Evolutionary conservation across 1,140 invertebrate genomes (phyloP), one percentile per base, ranked within the genome.

Genomic region (Propsilocerus akamusi): DNA sequence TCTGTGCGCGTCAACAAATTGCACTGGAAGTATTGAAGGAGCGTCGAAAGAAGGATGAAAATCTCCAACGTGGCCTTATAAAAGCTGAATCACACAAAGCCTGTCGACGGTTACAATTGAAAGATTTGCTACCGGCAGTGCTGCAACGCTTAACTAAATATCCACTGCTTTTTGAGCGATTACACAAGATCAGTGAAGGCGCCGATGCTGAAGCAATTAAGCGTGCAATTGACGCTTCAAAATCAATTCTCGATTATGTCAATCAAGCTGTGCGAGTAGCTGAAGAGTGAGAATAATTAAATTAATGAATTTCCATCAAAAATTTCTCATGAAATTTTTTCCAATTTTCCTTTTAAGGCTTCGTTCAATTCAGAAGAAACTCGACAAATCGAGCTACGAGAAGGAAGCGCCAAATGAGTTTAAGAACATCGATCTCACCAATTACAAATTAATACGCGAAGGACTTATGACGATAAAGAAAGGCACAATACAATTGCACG

Each of bases 71-170:
- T 53, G 84, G 97, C 64, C 69, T 98, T 10, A 73, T 73, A 20
- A 87, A 92, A 49, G 78, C 88, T 6, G 93, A 97, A 65, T 79
- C 80, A 49, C 81, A 90, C 68, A 81, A 86, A n/a, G 69, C 89
- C 4, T 98, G 94, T 62, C 77, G 90, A 25, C 73, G 94, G 30
- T 70, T 97, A 26, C 87, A 91, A 61, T 70, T 99, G 23, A 87
- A 92, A 67, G 92, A 94, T 63, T 80, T 96, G 57, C 76, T 97
- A 57, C 84, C 91, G 10, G 86, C 83, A 49, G 87, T 88, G 37
- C 87, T 96, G 82, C 83, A 91, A 67, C 76, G 81, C 67, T 68
- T 97, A 46, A 94, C 93, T 1, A 97, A 97, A 66, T 99, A 98
- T 68, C 93, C 93, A 17, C 65, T 99, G 11, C 71, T 98, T 0